Evolutionary conservation across 2,797 vertebrate genomes (phyloP), one percentile per base, ranked within the genome.

Genomic region (Urocyon cinereoargenteus): DNA sequence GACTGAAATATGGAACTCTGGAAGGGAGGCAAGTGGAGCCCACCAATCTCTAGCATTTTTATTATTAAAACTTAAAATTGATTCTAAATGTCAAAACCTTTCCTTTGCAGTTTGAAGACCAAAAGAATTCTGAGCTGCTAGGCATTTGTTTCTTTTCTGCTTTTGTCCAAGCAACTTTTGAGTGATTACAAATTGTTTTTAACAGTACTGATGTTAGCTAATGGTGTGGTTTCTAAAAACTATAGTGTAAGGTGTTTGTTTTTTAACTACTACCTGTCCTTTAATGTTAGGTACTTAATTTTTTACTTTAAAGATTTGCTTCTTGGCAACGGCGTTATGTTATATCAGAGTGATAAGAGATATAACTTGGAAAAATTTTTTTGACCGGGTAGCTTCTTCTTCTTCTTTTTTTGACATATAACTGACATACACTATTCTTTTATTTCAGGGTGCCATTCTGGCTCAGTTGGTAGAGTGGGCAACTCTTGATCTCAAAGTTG

Each of bases 251-350:
- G 24, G 40, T 22, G 14, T 40, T 68, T 19, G 57, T 64, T 97
- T 96, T 87, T 83, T 59, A 3, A 21, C n/a, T 45, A 49, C 55
- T 86, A 36, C 16, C 2, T 82, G 7, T 73, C 22, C 31, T 92
- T 96, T 72, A 93, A 36, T 93, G 6, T 86, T 92, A 94, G 61
- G 28, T 57, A 82, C 51, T 90, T 96, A 86, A 72, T 68, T 95
- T 66, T 66, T 90, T 68, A 88, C 85, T 85, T 81, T 84, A 49
- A 93, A 92, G 34, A 64, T 92, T 28, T 68, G 49, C 40, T 95
- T 90, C 53, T 68, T 96, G 59, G 57, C 83, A 73, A 62, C 72
- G 82, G 28, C 40, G 31, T 88, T n/a, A 90, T 78, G 21, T 85
- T 84, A 51, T n/a, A 53, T 87, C 26, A 85, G 53, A 59, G 36